A percentile compares a stretch with the other conserved stretches of the same genome.
Conservation (phyloP, 2,888 invertebrate species). For the Mamestra brassicae region DNA sequence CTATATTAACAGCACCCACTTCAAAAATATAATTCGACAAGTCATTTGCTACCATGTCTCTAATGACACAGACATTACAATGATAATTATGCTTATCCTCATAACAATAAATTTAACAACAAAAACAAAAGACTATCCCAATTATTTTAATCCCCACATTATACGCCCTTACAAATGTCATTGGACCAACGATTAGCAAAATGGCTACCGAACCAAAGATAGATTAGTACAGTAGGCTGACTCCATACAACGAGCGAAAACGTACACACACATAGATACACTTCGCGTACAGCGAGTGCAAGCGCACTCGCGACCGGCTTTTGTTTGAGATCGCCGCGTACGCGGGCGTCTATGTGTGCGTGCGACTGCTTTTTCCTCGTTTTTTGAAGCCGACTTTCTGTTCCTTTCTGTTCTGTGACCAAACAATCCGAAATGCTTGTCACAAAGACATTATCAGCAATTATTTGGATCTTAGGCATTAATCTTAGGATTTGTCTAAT, state of each 20-base stretch:
- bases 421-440: slow-evolving; percentile 32
- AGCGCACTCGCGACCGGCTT: no score
- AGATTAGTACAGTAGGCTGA: background rate
- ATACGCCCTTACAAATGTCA: slow-evolving; percentile 25
- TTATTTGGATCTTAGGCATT: slow-evolving; percentile 54
- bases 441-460: slow-evolving; percentile 53
- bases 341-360: background rate
- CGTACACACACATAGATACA: background rate
- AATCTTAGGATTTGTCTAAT: slow-evolving; percentile 55
- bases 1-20: background rate
- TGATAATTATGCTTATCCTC: background rate
- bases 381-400: background rate
- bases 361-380: background rate
- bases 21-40: background rate
- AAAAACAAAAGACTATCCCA: slow-evolving; percentile 42
- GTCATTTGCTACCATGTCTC: background rate
- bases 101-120: slow-evolving; percentile 3
- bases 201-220: slow-evolving; percentile 4
- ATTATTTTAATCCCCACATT: slow-evolving; percentile 35
- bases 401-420: background rate
- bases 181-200: slow-evolving; percentile 31
- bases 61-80: background rate
- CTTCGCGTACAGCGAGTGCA: background rate
- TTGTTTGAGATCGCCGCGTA: background rate
- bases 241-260: background rate